Evolutionary conservation across 2,113 vertebrate species (phyloP).

Genomic region (Hippocampus barbouri): DNA sequence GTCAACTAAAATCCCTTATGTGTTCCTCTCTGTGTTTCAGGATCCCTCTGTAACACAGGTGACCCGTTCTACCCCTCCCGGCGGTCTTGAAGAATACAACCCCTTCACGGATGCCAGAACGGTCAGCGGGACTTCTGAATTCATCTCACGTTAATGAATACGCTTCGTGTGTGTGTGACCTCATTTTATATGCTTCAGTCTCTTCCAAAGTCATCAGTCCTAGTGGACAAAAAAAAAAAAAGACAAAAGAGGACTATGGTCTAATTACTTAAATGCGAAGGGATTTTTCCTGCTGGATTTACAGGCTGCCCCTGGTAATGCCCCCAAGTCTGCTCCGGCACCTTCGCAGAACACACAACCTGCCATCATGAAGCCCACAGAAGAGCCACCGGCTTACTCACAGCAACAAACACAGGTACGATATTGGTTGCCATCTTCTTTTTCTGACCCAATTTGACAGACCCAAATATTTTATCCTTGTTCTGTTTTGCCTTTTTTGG

Average conservation of each 20-base stretch:
- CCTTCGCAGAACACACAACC: conserved; percentile 88
- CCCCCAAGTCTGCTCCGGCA: conserved; percentile 80
- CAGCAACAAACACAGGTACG: conserved; percentile 78
- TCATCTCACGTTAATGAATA: background rate
- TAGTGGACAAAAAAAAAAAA: conserved; percentile 25
- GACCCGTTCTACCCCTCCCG: conserved; percentile 87
- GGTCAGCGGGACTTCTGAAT: conserved; percentile 70
- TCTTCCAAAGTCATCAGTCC: conserved; percentile 23
- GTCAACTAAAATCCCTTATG: conserved; percentile 5
- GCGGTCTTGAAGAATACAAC: conserved; percentile 93
- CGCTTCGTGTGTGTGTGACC: conserved; percentile 29
- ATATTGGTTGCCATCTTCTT: background rate
- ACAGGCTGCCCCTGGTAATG: conserved; percentile 83
- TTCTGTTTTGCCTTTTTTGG: background rate
- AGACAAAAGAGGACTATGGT: conserved; percentile 35
- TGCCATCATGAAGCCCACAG: conserved; percentile 99
- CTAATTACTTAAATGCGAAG: conserved; percentile 39
- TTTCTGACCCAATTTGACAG: background rate
- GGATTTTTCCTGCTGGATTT: conserved; percentile 13
- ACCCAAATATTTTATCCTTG: background rate
- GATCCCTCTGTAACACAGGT: conserved; percentile 98
- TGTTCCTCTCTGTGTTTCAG: conserved; percentile 60
- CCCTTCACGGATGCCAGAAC: conserved; percentile 95
- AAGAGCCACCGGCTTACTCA: conserved; percentile 89
- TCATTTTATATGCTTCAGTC: conserved; percentile 33